Evolutionary conservation across 2,113 vertebrate species (phyloP).

Genomic region (Pelecanoides urinatrix): DNA sequence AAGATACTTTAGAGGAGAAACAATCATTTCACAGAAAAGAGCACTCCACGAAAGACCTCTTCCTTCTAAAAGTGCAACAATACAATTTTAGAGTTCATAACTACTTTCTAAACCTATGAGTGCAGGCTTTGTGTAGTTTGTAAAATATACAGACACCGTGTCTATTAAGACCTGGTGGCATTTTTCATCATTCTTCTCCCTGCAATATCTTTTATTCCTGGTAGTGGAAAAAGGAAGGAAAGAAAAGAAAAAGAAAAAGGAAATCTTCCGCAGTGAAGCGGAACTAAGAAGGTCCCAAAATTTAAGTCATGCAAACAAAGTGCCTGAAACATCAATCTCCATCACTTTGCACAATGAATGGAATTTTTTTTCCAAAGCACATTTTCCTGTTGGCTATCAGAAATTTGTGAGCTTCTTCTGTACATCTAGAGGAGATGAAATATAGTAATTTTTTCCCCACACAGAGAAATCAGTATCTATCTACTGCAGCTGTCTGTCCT

Average conservation of each 20-base stretch:
- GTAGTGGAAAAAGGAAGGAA: neutral
- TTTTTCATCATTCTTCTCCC: neutral
- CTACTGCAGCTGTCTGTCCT: slow-evolving; percentile 7
- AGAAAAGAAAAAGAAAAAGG: neutral
- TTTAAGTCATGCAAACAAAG: neutral
- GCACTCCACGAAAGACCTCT: neutral
- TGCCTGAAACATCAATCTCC: neutral
- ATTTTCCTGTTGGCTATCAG: neutral
- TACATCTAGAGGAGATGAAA: neutral
- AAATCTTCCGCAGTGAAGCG: neutral
- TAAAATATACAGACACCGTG: neutral
- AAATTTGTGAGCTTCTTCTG: neutral
- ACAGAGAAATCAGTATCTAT: slow-evolving; percentile 10
- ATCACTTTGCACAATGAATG: neutral
- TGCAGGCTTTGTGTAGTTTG: neutral
- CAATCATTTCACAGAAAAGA: neutral
- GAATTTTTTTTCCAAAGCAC: neutral
- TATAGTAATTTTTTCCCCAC: neutral
- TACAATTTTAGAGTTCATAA: neutral
- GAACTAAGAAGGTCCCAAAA: neutral
- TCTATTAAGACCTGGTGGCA: neutral
- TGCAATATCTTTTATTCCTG: neutral
- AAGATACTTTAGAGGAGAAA: neutral
- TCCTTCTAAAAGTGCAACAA: neutral
- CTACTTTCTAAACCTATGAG: neutral